Percentiles rank a stretch among this genome's conserved stretches.
Evolutionary conservation across 2,797 vertebrate species (phyloP).

Genomic region (Cossypha dichroa): DNA sequence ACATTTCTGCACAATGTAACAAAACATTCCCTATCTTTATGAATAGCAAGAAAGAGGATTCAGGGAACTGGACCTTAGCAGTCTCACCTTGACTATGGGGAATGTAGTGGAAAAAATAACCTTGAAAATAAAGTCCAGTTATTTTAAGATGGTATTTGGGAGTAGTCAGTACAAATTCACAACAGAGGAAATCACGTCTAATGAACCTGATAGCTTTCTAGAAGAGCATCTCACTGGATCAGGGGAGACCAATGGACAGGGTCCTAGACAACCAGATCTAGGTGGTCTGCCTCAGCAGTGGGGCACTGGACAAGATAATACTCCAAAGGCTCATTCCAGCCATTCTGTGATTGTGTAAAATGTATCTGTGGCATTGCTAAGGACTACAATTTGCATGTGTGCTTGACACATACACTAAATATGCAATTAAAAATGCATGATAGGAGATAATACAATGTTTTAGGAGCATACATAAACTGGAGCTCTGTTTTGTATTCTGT

Average conservation of each 20-base stretch:
- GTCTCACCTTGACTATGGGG: background rate
- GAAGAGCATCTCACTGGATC: background rate
- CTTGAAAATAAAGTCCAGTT: background rate
- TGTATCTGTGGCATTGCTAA: background rate
- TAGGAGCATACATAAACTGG: background rate
- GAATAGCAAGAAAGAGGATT: background rate
- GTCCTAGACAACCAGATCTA: background rate
- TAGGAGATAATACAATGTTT: background rate
- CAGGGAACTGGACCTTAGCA: background rate
- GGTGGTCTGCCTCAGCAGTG: background rate
- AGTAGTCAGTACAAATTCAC: background rate
- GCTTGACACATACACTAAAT: background rate
- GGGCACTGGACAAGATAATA: fast-evolving
- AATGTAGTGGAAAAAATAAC: background rate
- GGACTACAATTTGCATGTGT: background rate
- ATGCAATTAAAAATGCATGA: background rate
- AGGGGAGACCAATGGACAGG: background rate
- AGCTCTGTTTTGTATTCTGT: background rate
- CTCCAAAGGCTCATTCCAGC: background rate
- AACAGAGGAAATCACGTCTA: background rate
- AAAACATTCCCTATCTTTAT: background rate
- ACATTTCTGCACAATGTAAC: background rate
- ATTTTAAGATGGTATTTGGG: background rate
- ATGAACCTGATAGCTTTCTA: background rate
- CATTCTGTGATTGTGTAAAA: background rate